A percentile compares a stretch with the other conserved stretches of the same genome.
These are phyloP conservation scores for Portunus trituberculatus DNA, from an alignment of 1,140 invertebrate genomes.

Conservation along the genomic window DNA sequence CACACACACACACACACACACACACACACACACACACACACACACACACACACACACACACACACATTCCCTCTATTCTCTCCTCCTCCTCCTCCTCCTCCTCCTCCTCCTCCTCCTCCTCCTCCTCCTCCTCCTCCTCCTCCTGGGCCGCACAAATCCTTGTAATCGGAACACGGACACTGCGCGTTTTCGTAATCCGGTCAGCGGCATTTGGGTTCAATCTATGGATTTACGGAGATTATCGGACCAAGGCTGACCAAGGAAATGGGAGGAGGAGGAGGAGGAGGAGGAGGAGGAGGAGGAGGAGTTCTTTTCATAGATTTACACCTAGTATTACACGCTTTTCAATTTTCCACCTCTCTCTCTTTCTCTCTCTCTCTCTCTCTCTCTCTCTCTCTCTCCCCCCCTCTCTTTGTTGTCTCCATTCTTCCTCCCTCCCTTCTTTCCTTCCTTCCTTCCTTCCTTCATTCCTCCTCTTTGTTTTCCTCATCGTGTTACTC, in stretches of 20 bases:
- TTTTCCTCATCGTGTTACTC: neutral
- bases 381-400: neutral
- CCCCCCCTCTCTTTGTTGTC: neutral
- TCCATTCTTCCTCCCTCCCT: neutral
- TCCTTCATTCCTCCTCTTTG: neutral
- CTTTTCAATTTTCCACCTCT: neutral
- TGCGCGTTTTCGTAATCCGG: no score
- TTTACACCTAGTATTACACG: no score
- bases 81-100: neutral
- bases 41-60: no score
- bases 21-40: no score
- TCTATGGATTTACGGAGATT: no score
- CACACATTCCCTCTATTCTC: no score
- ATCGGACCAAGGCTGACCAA: no score
- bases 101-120: neutral
- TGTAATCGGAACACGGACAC: neutral
- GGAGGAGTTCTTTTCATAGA: neutral
- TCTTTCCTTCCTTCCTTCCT: neutral
- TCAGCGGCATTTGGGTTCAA: no score
- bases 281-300: neutral
- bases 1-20: no score
- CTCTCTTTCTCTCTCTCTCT: neutral
- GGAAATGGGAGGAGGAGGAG: no score
- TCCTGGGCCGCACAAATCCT: no score
- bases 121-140: neutral